phyloP scores from a whole-genome alignment of 2,113 vertebrate genomes.

The Eira barbara region DNA sequence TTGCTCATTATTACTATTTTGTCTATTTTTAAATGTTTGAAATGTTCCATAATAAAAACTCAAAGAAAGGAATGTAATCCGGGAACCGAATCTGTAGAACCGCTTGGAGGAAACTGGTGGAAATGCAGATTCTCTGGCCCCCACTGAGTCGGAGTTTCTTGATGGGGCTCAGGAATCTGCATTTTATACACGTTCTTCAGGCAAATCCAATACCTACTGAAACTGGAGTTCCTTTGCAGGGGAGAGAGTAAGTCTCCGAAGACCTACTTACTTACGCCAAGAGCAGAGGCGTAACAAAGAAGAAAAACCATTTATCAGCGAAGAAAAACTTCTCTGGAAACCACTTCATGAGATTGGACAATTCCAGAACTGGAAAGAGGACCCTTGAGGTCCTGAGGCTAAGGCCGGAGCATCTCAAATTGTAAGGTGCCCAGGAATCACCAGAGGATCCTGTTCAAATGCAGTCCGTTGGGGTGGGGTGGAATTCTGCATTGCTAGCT shows the following conservation, averaged over 20 bases:
- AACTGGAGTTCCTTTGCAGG: not conserved
- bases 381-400: not conserved
- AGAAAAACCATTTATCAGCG: not conserved
- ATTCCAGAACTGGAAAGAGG: not conserved
- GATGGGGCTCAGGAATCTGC: not conserved
- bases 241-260: not conserved
- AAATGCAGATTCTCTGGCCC: not conserved
- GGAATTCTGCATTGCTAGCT: not conserved
- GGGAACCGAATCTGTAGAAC: not conserved
- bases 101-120: not conserved
- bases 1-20: not conserved
- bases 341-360: not conserved
- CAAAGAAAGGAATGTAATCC: not conserved
- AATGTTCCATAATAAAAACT: not conserved
- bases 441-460: no score
- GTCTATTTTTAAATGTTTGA: not conserved
- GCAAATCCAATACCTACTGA: not conserved
- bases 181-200: not conserved
- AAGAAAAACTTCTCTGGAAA: slow-evolving; percentile 3
- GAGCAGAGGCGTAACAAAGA: not conserved
- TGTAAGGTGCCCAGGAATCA: not conserved
- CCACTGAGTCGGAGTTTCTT: not conserved
- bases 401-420: not conserved
- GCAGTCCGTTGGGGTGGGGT: not conserved
- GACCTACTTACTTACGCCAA: not conserved